These are phyloP conservation scores for Ophion slaviceki DNA, from an alignment of 2,888 invertebrate species.

Conservation along the genomic window DNA sequence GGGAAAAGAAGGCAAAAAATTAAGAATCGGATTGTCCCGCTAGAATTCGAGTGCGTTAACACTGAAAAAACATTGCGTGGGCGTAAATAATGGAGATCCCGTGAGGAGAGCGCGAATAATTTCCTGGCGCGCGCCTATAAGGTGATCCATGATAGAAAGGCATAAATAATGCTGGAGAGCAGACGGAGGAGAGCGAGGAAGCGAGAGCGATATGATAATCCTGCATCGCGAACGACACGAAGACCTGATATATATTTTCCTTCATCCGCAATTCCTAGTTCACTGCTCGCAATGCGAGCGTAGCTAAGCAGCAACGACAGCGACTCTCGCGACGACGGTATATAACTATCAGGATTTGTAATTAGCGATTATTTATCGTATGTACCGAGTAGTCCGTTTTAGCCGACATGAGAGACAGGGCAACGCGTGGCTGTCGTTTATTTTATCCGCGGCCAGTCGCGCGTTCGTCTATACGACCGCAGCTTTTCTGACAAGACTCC, in stretches of 20 bases:
- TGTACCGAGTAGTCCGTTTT: slow-evolving; percentile 31
- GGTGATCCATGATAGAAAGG: slow-evolving; percentile 57
- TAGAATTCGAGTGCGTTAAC: background rate
- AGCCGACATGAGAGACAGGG: background rate
- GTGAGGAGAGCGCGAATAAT: slow-evolving; percentile 26
- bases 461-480: background rate
- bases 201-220: slow-evolving; percentile 57
- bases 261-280: slow-evolving; percentile 44
- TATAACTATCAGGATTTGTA: slow-evolving; percentile 61
- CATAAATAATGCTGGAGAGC: slow-evolving; percentile 30
- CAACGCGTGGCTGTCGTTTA: slow-evolving; percentile 6
- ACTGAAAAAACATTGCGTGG: slow-evolving; percentile 45
- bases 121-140: slow-evolving; percentile 28
- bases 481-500: slow-evolving; percentile 28
- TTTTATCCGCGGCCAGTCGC: background rate
- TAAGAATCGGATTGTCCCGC: background rate
- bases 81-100: slow-evolving; percentile 50
- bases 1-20: background rate
- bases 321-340: slow-evolving; percentile 43
- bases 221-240: slow-evolving; percentile 57
- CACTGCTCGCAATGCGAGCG: slow-evolving; percentile 4
- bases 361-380: slow-evolving; percentile 65
- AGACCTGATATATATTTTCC: slow-evolving; percentile 48
- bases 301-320: slow-evolving; percentile 31
- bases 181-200: slow-evolving; percentile 9